Percentiles rank a stretch among this genome's conserved stretches.
phyloP scores from a whole-genome alignment of 2,888 invertebrate genomes.

The Zaprionus bogoriensis region DNA sequence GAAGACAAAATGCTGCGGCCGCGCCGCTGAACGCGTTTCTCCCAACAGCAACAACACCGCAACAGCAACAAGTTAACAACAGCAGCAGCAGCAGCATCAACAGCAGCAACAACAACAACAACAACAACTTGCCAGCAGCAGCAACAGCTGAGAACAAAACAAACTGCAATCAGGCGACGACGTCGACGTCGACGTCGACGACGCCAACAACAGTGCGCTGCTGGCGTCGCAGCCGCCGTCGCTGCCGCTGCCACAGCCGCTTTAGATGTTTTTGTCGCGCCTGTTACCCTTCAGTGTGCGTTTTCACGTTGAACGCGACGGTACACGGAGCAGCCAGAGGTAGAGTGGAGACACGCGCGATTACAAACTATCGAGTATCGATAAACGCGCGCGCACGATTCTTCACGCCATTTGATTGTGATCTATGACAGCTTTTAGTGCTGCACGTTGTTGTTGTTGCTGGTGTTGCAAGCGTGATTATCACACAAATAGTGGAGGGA shows the following conservation, averaged over 20 bases:
- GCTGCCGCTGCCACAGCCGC: slow-evolving; percentile 26
- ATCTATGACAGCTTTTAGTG: slow-evolving; percentile 57
- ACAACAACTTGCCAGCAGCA: slow-evolving; percentile 44
- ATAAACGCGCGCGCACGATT: slow-evolving; percentile 27
- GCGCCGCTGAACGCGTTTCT: slow-evolving; percentile 65
- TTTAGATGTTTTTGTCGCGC: slow-evolving; percentile 39
- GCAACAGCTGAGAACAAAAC: slow-evolving; percentile 72
- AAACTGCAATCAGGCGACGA: slow-evolving; percentile 65
- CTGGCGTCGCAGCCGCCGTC: slow-evolving; percentile 18
- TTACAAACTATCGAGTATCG: too few species aligned
- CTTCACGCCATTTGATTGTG: slow-evolving; percentile 36
- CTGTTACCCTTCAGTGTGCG: slow-evolving; percentile 67
- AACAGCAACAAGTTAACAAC: slow-evolving; percentile 36
- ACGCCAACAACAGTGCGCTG: slow-evolving; percentile 41
- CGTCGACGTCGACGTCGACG: slow-evolving; percentile 28
- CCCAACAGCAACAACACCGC: slow-evolving; percentile 46
- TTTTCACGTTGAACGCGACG: slow-evolving; percentile 78
- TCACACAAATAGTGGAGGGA: slow-evolving; percentile 25
- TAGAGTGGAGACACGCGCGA: slow-evolving; percentile 27
- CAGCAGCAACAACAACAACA: slow-evolving; percentile 24
- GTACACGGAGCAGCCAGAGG: slow-evolving; percentile 43
- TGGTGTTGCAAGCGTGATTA: slow-evolving; percentile 33
- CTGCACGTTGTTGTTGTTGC: slow-evolving; percentile 24
- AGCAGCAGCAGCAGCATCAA: slow-evolving; percentile 33
- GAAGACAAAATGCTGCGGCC: slow-evolving; percentile 72